A percentile compares a stretch with the other conserved stretches of the same genome.
Conservation (phyloP, 2,797 vertebrate genomes). For the Alfaro cultratus region DNA sequence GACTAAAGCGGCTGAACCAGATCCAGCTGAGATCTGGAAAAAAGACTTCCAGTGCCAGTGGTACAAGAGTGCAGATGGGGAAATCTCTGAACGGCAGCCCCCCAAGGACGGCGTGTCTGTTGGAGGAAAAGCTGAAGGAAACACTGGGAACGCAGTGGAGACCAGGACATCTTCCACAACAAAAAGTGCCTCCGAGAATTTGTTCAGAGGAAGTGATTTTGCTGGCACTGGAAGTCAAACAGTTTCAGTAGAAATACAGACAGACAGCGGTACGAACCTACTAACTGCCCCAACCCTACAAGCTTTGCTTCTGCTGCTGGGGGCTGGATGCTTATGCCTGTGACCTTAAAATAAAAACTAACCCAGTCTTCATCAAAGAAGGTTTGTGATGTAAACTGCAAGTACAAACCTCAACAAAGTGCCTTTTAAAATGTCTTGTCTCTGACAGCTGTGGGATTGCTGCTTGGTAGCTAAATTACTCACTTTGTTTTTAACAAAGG, state of each 20-base stretch:
- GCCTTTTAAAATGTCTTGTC: constrained; percentile 59
- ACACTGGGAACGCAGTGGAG: constrained; percentile 8
- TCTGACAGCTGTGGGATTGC: constrained; percentile 5
- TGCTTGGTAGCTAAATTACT: constrained; percentile 21
- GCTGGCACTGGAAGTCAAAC: constrained; percentile 16
- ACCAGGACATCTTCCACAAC: constrained; percentile 32
- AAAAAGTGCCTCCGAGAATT: constrained; percentile 60
- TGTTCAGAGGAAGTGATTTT: constrained; percentile 38
- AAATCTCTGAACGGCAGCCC: constrained; percentile 78
- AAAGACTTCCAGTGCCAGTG: constrained; percentile 84
- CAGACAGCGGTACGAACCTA: constrained; percentile 30
- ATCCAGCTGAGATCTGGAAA: constrained; percentile 78
- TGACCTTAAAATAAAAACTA: constrained; percentile 50
- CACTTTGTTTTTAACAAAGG: neutral
- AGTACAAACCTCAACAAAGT: constrained; percentile 52
- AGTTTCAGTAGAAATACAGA: constrained; percentile 32
- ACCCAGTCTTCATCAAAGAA: constrained; percentile 26
- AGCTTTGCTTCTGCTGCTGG: constrained; percentile 53
- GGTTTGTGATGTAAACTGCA: constrained; percentile 16
- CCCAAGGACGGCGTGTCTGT: constrained; percentile 65
- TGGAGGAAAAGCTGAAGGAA: constrained; percentile 20
- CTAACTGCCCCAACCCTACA: constrained; percentile 25
- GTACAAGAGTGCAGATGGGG: constrained; percentile 75
- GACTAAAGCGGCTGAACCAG: constrained; percentile 61
- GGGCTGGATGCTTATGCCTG: constrained; percentile 41